phyloP scores from a whole-genome alignment of 2,888 invertebrate genomes.

The Nomada hirtipes region DNA sequence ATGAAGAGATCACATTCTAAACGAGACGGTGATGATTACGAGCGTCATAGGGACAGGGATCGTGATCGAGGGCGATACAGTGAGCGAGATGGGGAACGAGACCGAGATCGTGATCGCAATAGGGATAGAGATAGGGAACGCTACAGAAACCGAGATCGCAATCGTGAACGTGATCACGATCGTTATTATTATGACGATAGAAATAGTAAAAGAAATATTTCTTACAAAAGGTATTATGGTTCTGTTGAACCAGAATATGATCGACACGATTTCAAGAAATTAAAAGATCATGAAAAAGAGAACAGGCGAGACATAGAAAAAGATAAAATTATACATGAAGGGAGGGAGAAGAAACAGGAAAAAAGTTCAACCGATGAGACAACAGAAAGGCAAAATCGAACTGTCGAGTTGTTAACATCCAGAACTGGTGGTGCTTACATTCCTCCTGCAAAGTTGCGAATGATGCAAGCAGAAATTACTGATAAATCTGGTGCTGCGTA shows the following conservation, averaged over 20 bases:
- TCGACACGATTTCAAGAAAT: slow-evolving; percentile 12
- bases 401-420: slow-evolving; percentile 90
- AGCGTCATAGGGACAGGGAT: slow-evolving; percentile 13
- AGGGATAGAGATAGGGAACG: neutral
- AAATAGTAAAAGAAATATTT: slow-evolving; percentile 14
- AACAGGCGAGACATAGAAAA: slow-evolving; percentile 34
- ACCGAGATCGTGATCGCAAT: neutral
- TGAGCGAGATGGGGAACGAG: neutral
- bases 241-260: slow-evolving; percentile 62
- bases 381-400: slow-evolving; percentile 82
- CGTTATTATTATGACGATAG: slow-evolving; percentile 30
- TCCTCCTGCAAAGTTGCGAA: slow-evolving; percentile 96
- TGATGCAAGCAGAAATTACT: slow-evolving; percentile 98
- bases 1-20: slow-evolving; percentile 63
- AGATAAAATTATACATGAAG: slow-evolving; percentile 28
- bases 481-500: slow-evolving; percentile 98
- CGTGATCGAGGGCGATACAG: neutral
- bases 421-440: slow-evolving; percentile 98
- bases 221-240: slow-evolving; percentile 28
- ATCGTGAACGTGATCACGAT: slow-evolving; percentile 15
- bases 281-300: slow-evolving; percentile 42
- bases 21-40: slow-evolving; percentile 41
- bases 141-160: neutral
- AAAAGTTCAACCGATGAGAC: slow-evolving; percentile 39
- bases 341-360: slow-evolving; percentile 44